Evolutionary conservation across 2,797 vertebrate genomes (phyloP).

Genomic region (Telmatherina bonti): DNA sequence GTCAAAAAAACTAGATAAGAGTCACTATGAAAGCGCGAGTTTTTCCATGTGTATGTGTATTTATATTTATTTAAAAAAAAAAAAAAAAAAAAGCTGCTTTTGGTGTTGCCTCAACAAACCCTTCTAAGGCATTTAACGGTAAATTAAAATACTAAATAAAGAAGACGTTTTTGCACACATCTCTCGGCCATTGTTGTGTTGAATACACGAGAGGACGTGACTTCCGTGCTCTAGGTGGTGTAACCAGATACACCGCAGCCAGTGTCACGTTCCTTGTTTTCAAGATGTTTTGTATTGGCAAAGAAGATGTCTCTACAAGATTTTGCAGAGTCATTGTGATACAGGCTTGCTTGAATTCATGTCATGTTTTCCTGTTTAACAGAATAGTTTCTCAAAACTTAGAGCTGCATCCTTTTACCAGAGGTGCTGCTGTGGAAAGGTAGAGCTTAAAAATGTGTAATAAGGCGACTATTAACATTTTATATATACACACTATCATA

Average conservation of each 20-base stretch:
- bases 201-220: not conserved
- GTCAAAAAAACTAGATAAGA: too few relatives aligned
- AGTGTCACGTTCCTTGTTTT: not conserved
- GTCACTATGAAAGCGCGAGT: too few relatives aligned
- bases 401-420: not conserved
- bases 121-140: too few relatives aligned
- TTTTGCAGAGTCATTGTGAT: constrained; percentile 19
- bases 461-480: not conserved
- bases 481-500: not conserved
- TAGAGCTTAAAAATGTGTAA: not conserved
- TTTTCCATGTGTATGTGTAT: not conserved
- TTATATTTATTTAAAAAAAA: too few relatives aligned
- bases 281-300: not conserved
- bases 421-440: not conserved
- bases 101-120: not conserved
- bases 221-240: not conserved
- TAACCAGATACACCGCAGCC: not conserved
- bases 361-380: not conserved
- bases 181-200: not conserved
- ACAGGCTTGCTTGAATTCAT: not conserved
- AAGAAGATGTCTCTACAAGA: not conserved
- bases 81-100: not conserved
- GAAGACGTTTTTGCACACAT: not conserved
- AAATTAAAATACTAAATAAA: not conserved
- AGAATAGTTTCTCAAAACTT: not conserved